Base-by-base conservation (phyloP, 2,113 vertebrate species). In the Arvicanthis niloticus region DNA sequence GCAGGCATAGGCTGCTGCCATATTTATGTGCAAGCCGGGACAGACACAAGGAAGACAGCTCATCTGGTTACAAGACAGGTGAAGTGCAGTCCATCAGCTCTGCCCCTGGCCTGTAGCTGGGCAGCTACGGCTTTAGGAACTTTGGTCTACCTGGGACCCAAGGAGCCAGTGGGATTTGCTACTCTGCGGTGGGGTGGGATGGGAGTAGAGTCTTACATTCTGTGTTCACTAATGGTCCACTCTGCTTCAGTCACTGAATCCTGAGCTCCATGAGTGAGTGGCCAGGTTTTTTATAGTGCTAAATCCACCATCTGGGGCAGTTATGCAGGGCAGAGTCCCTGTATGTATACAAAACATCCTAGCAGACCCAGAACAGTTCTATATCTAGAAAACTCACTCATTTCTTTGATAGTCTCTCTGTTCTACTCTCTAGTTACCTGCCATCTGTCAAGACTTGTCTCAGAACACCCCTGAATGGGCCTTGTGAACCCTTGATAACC, bases 131-230 rank as follows among this genome's bases (percentile, higher is more conserved):
- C 34, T 40, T 31, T 19, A n/a, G 34, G 65, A 72, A 31, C 65
- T 48, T 81, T 13, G 88, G 45, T 88, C 37, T 56, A 17, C 75
- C 7, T 3, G 48, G 5, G 1, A 7, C 9, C 15, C 37, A 15
- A 34, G 60, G 4, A 0, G 26, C 75, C 62, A 15, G 22, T 37
- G 4, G 24, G 34, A 42, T 42, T 29, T 9, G 45, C 62, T 37
- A 1, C 22, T 12, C 58, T n/a, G 5, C 65, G 16, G 8, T 3
- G 42, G 8, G 12, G 37, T 2, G 0, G 11, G 11, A 2, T 7
- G 56, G 7, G 80, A 45, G 13, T 34, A 31, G 5, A 16, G 15
- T 45, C 62, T 19, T 12, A 48, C n/a, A 1, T 11, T 0, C 4
- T 11, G 8, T 48, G 31, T 16, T 56, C n/a, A 7, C 6, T 15